phyloP scores from a whole-genome alignment of 1,140 invertebrate species.

The Heliconius congener region DNA sequence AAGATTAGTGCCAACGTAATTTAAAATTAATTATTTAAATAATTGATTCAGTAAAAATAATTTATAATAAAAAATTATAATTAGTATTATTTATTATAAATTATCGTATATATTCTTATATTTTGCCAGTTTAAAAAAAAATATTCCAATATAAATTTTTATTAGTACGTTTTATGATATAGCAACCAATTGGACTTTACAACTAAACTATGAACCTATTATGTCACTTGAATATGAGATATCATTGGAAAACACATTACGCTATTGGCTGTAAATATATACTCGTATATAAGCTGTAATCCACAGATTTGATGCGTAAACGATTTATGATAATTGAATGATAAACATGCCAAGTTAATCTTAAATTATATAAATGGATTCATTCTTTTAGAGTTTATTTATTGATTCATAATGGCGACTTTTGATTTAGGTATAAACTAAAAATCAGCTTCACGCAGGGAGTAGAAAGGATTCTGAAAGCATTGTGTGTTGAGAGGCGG shows the following conservation, averaged over 20 bases:
- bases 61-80: too few species aligned
- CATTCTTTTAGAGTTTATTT: neutral
- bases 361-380: neutral
- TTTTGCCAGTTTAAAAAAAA: neutral
- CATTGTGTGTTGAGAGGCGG: too few species aligned
- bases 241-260: neutral
- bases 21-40: too few species aligned
- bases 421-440: neutral
- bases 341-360: conserved; percentile 9
- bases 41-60: too few species aligned
- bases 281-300: neutral
- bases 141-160: neutral
- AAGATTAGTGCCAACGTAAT: too few species aligned
- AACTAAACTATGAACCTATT: conserved; percentile 19
- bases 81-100: too few species aligned
- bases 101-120: neutral
- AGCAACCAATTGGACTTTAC: conserved; percentile 1
- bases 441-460: neutral
- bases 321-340: conserved; percentile 14
- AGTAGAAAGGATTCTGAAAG: too few species aligned
- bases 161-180: neutral
- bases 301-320: conserved; percentile 3
- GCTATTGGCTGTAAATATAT: neutral
- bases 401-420: neutral
- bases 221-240: conserved; percentile 16